Conservation (phyloP, 2,797 vertebrate genomes). For the Euthynnus affinis region DNA sequence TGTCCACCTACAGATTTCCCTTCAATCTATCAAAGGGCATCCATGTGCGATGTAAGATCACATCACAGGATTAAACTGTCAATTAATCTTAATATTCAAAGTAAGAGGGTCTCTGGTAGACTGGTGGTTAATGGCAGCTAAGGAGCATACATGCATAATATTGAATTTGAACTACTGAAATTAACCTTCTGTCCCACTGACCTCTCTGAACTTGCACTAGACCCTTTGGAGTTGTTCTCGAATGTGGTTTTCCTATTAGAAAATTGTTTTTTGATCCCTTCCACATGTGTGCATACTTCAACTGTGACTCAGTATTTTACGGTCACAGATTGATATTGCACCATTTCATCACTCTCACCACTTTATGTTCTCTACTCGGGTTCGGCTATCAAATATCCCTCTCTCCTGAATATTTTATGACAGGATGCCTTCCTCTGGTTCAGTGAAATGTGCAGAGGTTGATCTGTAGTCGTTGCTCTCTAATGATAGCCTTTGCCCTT, state of each 20-base stretch:
- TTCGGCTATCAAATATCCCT: conserved; percentile 60
- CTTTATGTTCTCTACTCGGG: conserved; percentile 51
- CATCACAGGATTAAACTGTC: too few species aligned
- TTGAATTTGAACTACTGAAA: neutral
- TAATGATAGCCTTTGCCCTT: conserved; percentile 17
- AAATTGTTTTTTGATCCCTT: conserved; percentile 26
- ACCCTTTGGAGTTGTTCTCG: neutral
- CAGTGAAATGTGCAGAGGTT: conserved; percentile 37
- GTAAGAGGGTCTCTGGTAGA: too few species aligned
- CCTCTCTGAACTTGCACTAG: neutral
- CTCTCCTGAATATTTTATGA: conserved; percentile 69
- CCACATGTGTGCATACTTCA: conserved; percentile 42
- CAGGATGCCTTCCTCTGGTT: conserved; percentile 38
- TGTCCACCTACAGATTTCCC: too few species aligned
- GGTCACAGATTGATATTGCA: conserved; percentile 52
- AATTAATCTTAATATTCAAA: too few species aligned
- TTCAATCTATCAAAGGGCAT: too few species aligned
- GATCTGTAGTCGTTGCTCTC: conserved; percentile 26
- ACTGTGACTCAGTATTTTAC: conserved; percentile 63
- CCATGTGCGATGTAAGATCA: too few species aligned
- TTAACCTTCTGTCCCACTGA: neutral
- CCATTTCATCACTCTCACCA: conserved; percentile 57
- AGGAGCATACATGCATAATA: neutral
- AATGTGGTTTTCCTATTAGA: conserved; percentile 20
- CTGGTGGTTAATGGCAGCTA: too few species aligned